These are phyloP conservation scores for Saiga tatarica DNA, from an alignment of 2,113 vertebrate species.

Conservation along the genomic window DNA sequence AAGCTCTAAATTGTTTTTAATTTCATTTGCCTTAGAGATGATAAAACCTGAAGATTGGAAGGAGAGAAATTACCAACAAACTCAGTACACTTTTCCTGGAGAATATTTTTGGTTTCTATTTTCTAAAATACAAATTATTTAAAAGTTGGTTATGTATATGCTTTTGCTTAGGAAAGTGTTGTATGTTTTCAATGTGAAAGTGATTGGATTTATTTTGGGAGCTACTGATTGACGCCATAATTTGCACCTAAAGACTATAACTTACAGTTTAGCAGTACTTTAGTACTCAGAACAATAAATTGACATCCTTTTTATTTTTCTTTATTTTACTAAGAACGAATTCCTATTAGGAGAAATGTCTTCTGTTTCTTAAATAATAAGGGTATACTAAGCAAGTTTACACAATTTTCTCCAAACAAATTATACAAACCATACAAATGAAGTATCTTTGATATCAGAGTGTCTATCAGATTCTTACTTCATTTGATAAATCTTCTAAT, in stretches of 20 bases:
- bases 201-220: slow-evolving; percentile 8
- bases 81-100: background rate
- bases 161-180: background rate
- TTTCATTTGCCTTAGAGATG: slow-evolving; percentile 34
- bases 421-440: background rate
- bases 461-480: background rate
- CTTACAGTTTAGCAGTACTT: background rate
- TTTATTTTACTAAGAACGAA: slow-evolving; percentile 31
- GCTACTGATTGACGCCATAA: background rate
- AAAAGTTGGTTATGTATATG: background rate
- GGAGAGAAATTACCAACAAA: background rate
- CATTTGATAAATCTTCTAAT: slow-evolving; percentile 43
- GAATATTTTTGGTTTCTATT: background rate
- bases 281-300: background rate
- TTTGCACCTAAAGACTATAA: slow-evolving; percentile 22
- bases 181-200: background rate
- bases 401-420: slow-evolving; percentile 19
- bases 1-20: background rate
- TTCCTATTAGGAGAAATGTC: background rate
- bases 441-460: background rate
- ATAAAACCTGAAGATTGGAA: background rate
- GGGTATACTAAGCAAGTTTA: background rate
- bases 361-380: slow-evolving; percentile 44
- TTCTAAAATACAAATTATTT: slow-evolving; percentile 4
- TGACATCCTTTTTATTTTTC: slow-evolving; percentile 21